phyloP scores from a whole-genome alignment of 2,888 invertebrate species.

The Hoplodrina blanda region DNA sequence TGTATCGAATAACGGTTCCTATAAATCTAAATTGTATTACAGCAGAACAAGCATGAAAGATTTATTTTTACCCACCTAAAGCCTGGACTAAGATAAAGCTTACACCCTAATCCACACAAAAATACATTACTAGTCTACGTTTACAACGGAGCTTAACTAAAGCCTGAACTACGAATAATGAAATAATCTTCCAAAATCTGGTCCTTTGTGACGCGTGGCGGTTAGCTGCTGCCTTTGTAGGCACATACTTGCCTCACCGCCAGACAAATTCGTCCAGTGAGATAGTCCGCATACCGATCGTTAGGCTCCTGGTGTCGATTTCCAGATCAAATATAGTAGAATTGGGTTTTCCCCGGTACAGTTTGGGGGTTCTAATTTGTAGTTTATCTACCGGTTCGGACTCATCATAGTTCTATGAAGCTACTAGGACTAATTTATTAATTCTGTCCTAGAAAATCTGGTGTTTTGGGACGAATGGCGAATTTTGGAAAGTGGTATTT shows the following conservation, averaged over 20 bases:
- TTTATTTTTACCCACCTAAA: constrained; percentile 34
- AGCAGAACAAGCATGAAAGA: constrained; percentile 30
- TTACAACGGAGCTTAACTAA: constrained; percentile 25
- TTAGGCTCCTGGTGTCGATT: constrained; percentile 4
- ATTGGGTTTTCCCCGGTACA: constrained; percentile 13
- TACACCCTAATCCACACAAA: constrained; percentile 32
- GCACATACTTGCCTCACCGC: constrained; percentile 23
- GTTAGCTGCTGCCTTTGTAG: constrained; percentile 15
- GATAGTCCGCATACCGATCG: constrained; percentile 8
- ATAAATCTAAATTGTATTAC: constrained; percentile 16
- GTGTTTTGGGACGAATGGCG: not conserved
- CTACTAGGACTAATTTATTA: not conserved
- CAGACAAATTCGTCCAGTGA: constrained; percentile 8
- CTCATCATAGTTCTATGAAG: not conserved
- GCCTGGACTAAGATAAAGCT: constrained; percentile 24
- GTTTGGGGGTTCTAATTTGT: not conserved
- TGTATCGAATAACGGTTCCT: constrained; percentile 5
- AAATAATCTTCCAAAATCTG: constrained; percentile 39
- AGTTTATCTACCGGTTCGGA: not conserved
- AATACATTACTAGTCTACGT: constrained; percentile 25
- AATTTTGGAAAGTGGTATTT: not conserved
- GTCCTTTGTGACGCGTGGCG: constrained; percentile 33
- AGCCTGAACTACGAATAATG: constrained; percentile 19
- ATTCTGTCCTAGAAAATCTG: not conserved
- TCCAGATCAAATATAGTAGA: constrained; percentile 25